Percentiles rank a stretch among this genome's conserved stretches.
These are phyloP conservation scores for Plecturocebus donacophilus DNA, from an alignment of 2,113 vertebrate genomes.

Conservation along the genomic window DNA sequence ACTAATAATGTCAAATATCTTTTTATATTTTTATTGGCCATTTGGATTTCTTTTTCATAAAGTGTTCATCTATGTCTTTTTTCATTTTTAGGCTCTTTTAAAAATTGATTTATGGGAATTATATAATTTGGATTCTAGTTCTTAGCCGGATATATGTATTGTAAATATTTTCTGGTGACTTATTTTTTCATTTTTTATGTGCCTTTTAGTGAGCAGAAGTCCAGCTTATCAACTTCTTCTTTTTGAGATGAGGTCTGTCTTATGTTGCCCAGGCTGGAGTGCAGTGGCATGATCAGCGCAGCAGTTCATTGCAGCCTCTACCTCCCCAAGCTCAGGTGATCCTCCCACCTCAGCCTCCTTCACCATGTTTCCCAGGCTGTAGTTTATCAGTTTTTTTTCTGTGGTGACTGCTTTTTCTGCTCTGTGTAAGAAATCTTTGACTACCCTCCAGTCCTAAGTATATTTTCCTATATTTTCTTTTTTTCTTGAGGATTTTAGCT, in stretches of 20 bases:
- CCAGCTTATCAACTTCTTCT: background rate
- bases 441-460: background rate
- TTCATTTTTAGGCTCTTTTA: background rate
- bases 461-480: background rate
- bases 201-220: background rate
- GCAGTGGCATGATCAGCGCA: no score
- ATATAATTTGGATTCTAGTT: conserved; percentile 10
- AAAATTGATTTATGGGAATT: conserved; percentile 12
- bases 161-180: background rate
- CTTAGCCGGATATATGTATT: background rate
- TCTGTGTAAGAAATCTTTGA: background rate
- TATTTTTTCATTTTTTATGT: background rate
- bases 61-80: background rate
- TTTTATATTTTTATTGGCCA: background rate
- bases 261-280: no score
- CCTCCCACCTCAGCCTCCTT: no score
- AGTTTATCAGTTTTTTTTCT: background rate
- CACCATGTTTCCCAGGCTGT: no score
- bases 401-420: background rate
- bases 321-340: no score
- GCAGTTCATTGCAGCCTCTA: no score
- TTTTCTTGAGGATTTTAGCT: background rate
- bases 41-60: background rate
- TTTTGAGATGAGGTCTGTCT: no score
- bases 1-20: background rate